phyloP scores from a whole-genome alignment of 2,797 vertebrate species.

The Argentina silus region DNA sequence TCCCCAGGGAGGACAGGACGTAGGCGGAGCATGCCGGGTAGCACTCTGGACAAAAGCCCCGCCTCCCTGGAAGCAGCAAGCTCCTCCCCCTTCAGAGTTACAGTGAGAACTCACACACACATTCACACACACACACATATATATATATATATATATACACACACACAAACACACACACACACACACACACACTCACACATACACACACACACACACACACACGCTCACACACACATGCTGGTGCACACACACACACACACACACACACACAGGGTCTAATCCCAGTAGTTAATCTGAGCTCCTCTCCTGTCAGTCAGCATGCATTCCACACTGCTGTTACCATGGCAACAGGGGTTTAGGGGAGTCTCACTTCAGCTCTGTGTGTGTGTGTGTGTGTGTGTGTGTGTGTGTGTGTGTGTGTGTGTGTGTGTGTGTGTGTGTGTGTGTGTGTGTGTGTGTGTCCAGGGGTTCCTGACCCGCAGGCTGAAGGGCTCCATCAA shows the following conservation, averaged over 20 bases:
- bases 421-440: no score
- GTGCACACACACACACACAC: not conserved
- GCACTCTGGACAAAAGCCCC: not conserved
- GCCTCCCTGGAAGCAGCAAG: constrained; percentile 46
- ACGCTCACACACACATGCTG: no score
- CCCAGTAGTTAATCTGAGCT: no score
- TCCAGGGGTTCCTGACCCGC: constrained; percentile 84
- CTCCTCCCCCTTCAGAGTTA: constrained; percentile 50
- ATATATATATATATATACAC: no score
- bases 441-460: no score
- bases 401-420: no score
- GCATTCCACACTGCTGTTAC: constrained; percentile 82
- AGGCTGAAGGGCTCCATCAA: constrained; percentile 86
- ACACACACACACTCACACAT: not conserved
- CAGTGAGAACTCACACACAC: constrained; percentile 36
- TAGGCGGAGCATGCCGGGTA: constrained; percentile 56
- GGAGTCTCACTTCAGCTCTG: constrained; percentile 69
- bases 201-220: constrained; percentile 1
- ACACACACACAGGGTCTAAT: no score
- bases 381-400: no score
- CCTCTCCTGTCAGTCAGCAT: constrained; percentile 14
- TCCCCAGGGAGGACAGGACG: constrained; percentile 29
- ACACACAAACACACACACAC: not conserved
- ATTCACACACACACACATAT: constrained; percentile 12
- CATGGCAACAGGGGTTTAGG: constrained; percentile 85